Evolutionary conservation across 2,888 invertebrate genomes (phyloP), one percentile per base, ranked within the genome.

Genomic region (Habroteleia sp.): DNA sequence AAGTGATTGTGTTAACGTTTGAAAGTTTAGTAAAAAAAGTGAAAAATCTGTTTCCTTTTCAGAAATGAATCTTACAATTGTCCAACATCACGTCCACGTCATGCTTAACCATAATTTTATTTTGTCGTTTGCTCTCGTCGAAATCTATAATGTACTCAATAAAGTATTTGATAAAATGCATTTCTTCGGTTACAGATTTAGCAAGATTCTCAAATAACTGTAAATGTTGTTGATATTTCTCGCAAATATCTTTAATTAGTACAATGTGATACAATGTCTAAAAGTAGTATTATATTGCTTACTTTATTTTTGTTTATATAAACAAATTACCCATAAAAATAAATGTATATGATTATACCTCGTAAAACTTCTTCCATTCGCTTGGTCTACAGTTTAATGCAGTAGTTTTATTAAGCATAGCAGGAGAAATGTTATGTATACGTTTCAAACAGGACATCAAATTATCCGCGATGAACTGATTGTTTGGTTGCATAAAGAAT

Each of bases 51-150:
- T n/a, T n/a, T n/a, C n/a, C n/a, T n/a, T n/a, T n/a, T n/a, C n/a
- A n/a, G n/a, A n/a, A n/a, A n/a, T n/a, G n/a, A n/a, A 10, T 41
- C 90, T 89, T 89, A 94, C 94, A 93, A 82, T 92, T 91, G 86
- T 97, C 97, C 37, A 97, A 89, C 74, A 92, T 91, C 1, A 92
- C 89, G 84, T 96, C 95, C 1, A 97, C 91, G 46, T 94, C 95
- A 14, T 91, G 88, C 79, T 94, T 94, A 0, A 96, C 94, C 0
- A 93, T 91, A 80, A 96, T 94, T 81, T 93, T 92, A 25, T 92
- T 92, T 79, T 91, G 91, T 3, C 89, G 89, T 76, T 90, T 91
- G 4, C 91, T 92, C 25, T 91, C 90, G 63, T 92, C 92, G 83
- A 93, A 93, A 85, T 95, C 94, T 68, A 95, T 90, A n/a, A 94